phyloP scores from a whole-genome alignment of 1,140 invertebrate genomes.

The Cecropterus lyciades region DNA sequence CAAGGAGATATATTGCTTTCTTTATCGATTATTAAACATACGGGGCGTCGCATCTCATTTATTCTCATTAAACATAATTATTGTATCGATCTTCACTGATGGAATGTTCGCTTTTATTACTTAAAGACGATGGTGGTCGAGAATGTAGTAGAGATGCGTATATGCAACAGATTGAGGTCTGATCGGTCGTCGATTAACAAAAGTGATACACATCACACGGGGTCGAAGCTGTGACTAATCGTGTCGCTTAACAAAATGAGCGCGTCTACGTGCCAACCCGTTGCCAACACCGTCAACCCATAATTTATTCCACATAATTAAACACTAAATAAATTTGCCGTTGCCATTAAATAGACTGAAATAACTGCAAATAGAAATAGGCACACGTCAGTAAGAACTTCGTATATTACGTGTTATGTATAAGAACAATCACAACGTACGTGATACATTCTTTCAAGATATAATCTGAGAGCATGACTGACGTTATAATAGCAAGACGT shows the following conservation, averaged over 20 bases:
- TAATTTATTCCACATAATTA: conserved; percentile 40
- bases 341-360: conserved; percentile 14
- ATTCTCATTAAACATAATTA: conserved; percentile 60
- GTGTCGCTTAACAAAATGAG: conserved; percentile 46
- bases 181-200: conserved; percentile 63
- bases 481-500: conserved; percentile 57
- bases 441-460: conserved; percentile 41
- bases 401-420: not conserved
- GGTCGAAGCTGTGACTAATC: conserved; percentile 53
- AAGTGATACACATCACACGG: conserved; percentile 48
- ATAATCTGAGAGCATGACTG: conserved; percentile 51
- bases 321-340: conserved; percentile 9
- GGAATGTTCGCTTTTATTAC: conserved; percentile 53
- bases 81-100: conserved; percentile 52
- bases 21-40: conserved; percentile 55
- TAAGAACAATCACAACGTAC: not conserved
- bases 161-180: conserved; percentile 36
- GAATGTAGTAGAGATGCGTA: conserved; percentile 11
- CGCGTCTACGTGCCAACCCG: conserved; percentile 45
- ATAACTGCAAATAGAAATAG: conserved; percentile 10
- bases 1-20: conserved; percentile 43
- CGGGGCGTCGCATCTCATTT: conserved; percentile 46
- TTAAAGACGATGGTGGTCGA: conserved; percentile 37
- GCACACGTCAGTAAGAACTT: not conserved
- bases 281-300: conserved; percentile 43